These are phyloP conservation scores for Octomys mimax DNA, from an alignment of 2,797 vertebrate genomes.

Conservation along the genomic window DNA sequence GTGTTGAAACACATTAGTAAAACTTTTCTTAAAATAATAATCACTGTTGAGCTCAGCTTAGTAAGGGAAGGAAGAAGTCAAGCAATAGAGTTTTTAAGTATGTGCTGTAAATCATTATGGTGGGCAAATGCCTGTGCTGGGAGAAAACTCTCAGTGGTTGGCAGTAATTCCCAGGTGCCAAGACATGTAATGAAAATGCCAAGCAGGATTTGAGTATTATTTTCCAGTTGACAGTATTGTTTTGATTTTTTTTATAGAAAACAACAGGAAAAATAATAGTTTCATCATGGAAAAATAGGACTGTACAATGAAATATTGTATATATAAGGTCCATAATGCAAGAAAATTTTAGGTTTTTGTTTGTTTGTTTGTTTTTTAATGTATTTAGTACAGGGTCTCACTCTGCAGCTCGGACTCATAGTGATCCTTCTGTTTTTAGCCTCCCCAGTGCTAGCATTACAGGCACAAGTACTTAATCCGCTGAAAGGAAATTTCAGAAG, in stretches of 20 bases:
- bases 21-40: background rate
- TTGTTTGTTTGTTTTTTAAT: too few species aligned
- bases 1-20: background rate
- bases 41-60: background rate
- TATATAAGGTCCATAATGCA: background rate
- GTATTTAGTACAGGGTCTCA: too few species aligned
- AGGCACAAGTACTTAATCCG: too few species aligned
- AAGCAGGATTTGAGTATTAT: background rate
- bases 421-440: too few species aligned
- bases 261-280: background rate
- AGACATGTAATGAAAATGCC: background rate
- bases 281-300: constrained; percentile 16
- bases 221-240: background rate
- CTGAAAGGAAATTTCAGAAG: background rate
- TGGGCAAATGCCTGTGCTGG: background rate
- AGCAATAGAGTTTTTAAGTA: background rate
- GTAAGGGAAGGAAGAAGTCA: background rate
- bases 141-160: background rate
- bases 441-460: too few species aligned
- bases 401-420: too few species aligned
- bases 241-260: constrained; percentile 12
- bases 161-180: background rate
- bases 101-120: too few species aligned
- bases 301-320: background rate
- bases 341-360: background rate